Base-by-base conservation (phyloP, 2,797 vertebrate genomes). In the Bufotes viridis region DNA sequence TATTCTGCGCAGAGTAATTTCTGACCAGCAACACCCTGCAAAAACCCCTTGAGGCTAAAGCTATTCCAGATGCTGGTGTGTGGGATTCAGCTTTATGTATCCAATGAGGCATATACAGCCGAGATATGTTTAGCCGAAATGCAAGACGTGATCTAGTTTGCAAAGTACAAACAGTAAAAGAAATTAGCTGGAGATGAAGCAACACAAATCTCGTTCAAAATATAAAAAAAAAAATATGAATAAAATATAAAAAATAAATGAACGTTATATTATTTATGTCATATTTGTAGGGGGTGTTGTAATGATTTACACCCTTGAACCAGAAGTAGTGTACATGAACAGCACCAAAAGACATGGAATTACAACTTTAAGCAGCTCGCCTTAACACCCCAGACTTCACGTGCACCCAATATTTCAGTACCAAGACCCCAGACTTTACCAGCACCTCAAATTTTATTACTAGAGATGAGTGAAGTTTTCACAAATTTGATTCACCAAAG, bases 71-170 rank as follows among this genome's bases (percentile, higher is more conserved):
- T 91, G 90, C 89, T 79, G 90, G 90, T 88, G 87, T 89, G 76
- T 75, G 57, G 24, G 53, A 90, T 90, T 90, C 85, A 13, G 22
- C 88, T 78, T 89, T 91, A 91, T 92, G 93, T 93, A 90, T 92
- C 93, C 91, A 93, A 87, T 89, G 91, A 89, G 80, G 84, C 84
- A 83, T 87, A 76, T n/a, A 85, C 83, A 70, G 80, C 63, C 26
- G 82, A 87, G 84, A 89, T 82, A 85, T 81, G 80, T 85, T 89
- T 60, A 82, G 84, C 70, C 76, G 61, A 83, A 87, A 78, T 17
- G 81, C 80, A 87, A 82, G 65, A 89, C 26, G 53, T 69, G 84
- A 89, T 86, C 61, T 82, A 61, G 84, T 89, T 72, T 78, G 72
- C 72, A 82, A 86, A 82, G 53, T 72, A 69, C 63, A 76, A 89